Evolutionary conservation across 1,140 invertebrate genomes (phyloP), one percentile per base, ranked within the genome.

Genomic region (Mycetomoellerius zeteki): DNA sequence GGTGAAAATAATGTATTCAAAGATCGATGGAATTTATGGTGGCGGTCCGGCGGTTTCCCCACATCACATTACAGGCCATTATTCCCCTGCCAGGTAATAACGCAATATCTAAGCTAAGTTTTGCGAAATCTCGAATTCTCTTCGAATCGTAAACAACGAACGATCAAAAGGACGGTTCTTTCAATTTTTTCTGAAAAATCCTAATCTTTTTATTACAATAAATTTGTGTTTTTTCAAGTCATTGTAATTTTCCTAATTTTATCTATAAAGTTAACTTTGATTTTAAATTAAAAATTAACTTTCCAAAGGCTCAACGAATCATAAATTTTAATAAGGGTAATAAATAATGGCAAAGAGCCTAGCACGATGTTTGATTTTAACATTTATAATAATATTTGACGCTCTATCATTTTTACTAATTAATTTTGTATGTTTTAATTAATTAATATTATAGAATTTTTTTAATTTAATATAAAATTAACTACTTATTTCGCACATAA

Each of bases 1-100:
- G 95, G 96, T 47, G 93, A 94, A 52, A 94, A 93, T 85, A 96
- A 96, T 88, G 95, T 94, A 50, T 95, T 95, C 89, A 96, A 96
- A 86, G 96, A 97, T 84, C 96, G 96, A 78, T 98, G 98, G 98
- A 98, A 98, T 93, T 95, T 98, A 2, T 98, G 98, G 97, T 98
- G 98, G 98, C 96, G 96, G 93, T 97, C 97, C 4, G 96, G 96
- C 12, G 96, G 97, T 10, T 98, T 98, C 91, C 96, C 97, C 0
- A 94, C 96, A 21, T 96, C 96, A 16, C 96, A 97, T 92, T 97
- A 97, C 89, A 97, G 97, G 90, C 95, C 96, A 56, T 95, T 98
- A 54, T 96, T 96, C 43, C 96, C 97, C 87, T 97, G 97, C 97
- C 98, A 98, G 96, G 97, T 97, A 91, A 92, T 71, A 78, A 62